Evolutionary conservation across 2,113 vertebrate genomes (phyloP).

Genomic region (Numenius arquata): DNA sequence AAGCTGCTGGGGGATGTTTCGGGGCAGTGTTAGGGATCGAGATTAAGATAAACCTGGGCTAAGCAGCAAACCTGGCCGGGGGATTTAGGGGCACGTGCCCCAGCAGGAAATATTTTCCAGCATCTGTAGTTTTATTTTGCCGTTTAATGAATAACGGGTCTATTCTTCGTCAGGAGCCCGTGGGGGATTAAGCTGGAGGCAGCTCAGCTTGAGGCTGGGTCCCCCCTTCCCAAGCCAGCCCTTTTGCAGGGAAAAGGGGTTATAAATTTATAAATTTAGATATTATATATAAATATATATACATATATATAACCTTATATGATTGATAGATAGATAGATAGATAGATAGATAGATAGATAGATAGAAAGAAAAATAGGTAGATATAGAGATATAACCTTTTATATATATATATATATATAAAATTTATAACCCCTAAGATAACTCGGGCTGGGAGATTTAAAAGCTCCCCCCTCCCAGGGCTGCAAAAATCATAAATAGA

Average conservation of each 20-base stretch:
- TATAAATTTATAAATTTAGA: not conserved
- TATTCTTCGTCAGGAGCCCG: not conserved
- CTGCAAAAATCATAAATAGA: not conserved
- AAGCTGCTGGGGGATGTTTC: not conserved
- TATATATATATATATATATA: not conserved
- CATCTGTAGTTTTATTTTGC: not conserved
- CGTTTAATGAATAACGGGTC: not conserved
- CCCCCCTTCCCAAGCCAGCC: not conserved
- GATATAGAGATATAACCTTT: not conserved
- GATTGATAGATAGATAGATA: too few relatives aligned
- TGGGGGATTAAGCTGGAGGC: not conserved
- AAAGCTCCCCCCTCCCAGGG: not conserved
- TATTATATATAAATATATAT: not conserved
- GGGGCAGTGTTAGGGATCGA: rapidly evolving
- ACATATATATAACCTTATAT: too few relatives aligned
- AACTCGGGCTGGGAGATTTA: not conserved
- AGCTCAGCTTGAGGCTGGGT: not conserved
- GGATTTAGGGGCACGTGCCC: constrained; percentile 15
- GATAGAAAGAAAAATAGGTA: too few relatives aligned
- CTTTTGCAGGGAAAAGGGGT: not conserved
- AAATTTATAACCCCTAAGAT: not conserved
- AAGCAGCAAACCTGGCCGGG: not conserved
- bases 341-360: too few relatives aligned
- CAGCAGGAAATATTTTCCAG: constrained; percentile 30
- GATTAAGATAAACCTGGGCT: not conserved